A percentile compares a stretch with the other conserved stretches of the same genome.
Evolutionary conservation across 2,888 invertebrate genomes (phyloP).

Genomic region (Eristalis tenax): DNA sequence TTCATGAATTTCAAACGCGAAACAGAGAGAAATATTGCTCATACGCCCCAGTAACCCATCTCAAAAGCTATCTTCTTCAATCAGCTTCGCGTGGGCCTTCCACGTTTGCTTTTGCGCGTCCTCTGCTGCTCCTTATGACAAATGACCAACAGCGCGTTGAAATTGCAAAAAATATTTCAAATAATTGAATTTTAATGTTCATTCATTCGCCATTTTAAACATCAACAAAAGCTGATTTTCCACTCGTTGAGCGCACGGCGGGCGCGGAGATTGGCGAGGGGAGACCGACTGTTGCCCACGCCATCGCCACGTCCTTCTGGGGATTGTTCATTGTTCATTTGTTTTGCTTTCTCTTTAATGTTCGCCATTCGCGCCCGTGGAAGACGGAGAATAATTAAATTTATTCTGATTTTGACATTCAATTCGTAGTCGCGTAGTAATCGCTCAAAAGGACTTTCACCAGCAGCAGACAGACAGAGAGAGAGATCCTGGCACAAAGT

Average conservation of each 20-base stretch:
- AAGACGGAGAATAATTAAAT: slow-evolving; percentile 62
- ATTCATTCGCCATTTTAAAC: background rate
- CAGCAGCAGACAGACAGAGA: background rate
- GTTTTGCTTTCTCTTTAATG: slow-evolving; percentile 8
- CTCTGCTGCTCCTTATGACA: slow-evolving; percentile 35
- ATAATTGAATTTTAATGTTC: slow-evolving; percentile 43
- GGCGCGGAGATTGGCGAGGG: background rate
- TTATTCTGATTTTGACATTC: slow-evolving; percentile 66
- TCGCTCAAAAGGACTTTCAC: slow-evolving; percentile 54
- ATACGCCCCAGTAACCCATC: slow-evolving; percentile 47
- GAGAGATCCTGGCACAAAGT: background rate
- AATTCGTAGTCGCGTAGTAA: slow-evolving; percentile 55
- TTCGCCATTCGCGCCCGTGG: slow-evolving; percentile 4
- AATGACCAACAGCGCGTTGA: slow-evolving; percentile 44
- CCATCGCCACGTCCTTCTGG: background rate
- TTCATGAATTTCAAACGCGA: background rate
- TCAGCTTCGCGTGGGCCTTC: background rate
- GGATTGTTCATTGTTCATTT: slow-evolving; percentile 33
- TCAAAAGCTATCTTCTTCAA: background rate
- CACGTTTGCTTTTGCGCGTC: background rate
- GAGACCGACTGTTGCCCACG: background rate
- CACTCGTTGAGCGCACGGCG: background rate
- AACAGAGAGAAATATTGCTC: slow-evolving; percentile 25
- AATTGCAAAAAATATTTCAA: slow-evolving; percentile 44
- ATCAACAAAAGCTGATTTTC: slow-evolving; percentile 43